Conservation (phyloP, 2,113 vertebrate species). For the Scolopax mira region DNA sequence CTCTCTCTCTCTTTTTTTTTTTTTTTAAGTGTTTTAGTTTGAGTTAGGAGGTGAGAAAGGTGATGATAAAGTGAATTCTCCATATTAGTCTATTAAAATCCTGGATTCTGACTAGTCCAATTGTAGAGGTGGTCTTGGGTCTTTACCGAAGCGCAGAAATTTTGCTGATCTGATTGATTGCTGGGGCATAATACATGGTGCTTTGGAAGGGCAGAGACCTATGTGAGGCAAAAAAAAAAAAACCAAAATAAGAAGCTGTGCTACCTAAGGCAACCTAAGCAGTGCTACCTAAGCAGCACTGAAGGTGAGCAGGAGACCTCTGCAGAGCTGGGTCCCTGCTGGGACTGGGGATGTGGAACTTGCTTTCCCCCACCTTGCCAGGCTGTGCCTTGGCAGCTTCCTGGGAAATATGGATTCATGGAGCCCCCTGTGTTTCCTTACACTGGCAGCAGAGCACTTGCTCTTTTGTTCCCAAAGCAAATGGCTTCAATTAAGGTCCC, state of each 20-base stretch:
- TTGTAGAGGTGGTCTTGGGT: neutral
- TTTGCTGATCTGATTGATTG: neutral
- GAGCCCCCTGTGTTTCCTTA: neutral
- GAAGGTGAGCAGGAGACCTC: neutral
- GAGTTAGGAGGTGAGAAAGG: neutral
- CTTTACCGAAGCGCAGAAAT: neutral
- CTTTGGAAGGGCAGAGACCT: neutral
- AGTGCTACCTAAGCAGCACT: neutral
- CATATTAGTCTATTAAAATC: neutral
- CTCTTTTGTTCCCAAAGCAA: slow-evolving; percentile 18
- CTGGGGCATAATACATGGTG: neutral
- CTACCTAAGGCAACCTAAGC: neutral
- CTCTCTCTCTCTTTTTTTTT: neutral
- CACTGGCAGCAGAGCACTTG: neutral
- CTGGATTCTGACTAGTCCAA: neutral
- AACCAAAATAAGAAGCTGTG: neutral
- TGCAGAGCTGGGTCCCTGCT: neutral
- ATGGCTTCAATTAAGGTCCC: neutral
- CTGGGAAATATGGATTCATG: neutral
- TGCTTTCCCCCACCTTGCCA: neutral
- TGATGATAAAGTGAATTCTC: neutral
- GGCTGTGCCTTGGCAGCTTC: neutral
- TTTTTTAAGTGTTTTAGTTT: neutral
- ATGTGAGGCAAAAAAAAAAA: neutral
- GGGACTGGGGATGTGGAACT: neutral